Base-by-base conservation (phyloP, 2,888 invertebrate genomes). In the Callyntrura sp. region DNA sequence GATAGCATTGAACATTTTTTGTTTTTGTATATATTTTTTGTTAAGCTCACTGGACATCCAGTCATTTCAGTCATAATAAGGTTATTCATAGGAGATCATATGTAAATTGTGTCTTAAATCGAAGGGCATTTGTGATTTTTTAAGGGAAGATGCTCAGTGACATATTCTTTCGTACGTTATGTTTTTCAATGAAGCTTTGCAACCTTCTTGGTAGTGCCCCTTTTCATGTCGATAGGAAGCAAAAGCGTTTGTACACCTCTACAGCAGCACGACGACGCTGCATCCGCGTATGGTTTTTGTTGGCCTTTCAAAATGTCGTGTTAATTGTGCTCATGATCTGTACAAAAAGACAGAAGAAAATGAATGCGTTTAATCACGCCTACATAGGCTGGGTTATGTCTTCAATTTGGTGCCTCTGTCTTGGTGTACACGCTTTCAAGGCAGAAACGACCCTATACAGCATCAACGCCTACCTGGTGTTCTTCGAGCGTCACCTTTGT, bases 131-230 rank as follows among this genome's bases (percentile, higher is more conserved):
- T n/a, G n/a, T n/a, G n/a, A n/a, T n/a, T n/a, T n/a, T n/a, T n/a
- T n/a, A n/a, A 70, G 23, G 17, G 76, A 83, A 28, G n/a, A 88
- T 88, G 88, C 51, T 84, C 12, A 88, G 84, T 70, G 88, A 84
- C 68, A 3, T 17, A 1, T 84, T 28, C 17, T 84, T 20, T 12
- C 9, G 11, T 78, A 57, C 35, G 23, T 88, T 14, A n/a, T n/a
- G n/a, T n/a, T n/a, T n/a, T n/a, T n/a, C n/a, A n/a, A n/a, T n/a
- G n/a, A n/a, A n/a, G 83, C 48, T n/a, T 82, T 51, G 35, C 35
- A 4, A 35, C 23, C 78, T 78, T 0, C 9, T 88, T 0, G 88
- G 88, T 0, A 84, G 57, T 14, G 55, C 45, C 1, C 84, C 88
- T 4, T 88, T 62, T 55, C 62, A 68, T 43, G 1, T 84, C 0